Evolutionary conservation across 2,113 vertebrate species (phyloP).

Genomic region (Cricetomys ansorgei): DNA sequence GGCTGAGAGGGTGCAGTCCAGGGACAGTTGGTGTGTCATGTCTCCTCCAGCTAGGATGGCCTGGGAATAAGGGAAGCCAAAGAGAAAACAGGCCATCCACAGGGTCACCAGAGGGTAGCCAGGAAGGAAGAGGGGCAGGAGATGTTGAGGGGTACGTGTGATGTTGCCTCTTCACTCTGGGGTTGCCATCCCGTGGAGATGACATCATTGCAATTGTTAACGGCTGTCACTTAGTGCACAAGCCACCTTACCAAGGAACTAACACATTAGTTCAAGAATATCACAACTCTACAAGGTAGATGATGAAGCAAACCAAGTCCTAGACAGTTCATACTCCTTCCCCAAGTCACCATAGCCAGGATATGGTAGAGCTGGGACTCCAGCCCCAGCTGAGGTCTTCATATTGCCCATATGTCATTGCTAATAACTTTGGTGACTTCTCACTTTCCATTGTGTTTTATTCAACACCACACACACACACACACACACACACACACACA

Average conservation of each 20-base stretch:
- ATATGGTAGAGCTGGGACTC: fast-evolving
- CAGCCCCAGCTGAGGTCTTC: background rate
- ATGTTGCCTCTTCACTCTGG: background rate
- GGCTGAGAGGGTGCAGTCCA: too few relatives aligned
- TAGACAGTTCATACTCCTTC: background rate
- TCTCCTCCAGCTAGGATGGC: background rate
- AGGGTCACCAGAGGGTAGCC: background rate
- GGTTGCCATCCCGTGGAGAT: background rate
- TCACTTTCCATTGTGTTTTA: background rate
- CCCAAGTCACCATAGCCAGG: background rate
- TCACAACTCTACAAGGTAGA: fast-evolving
- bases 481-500: background rate
- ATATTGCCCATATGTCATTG: background rate
- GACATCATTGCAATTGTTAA: background rate
- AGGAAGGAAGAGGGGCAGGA: background rate
- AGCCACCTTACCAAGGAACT: background rate
- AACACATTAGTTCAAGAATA: too few relatives aligned
- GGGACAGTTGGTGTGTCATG: fast-evolving
- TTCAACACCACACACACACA: background rate
- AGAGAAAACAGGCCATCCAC: too few relatives aligned
- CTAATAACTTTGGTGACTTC: background rate
- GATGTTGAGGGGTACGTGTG: fast-evolving
- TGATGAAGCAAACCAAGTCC: background rate
- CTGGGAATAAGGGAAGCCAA: background rate
- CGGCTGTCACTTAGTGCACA: fast-evolving